Evolutionary conservation across 2,888 invertebrate genomes (phyloP), one percentile per base, ranked within the genome.

Genomic region (Bembecia ichneumoniformis): DNA sequence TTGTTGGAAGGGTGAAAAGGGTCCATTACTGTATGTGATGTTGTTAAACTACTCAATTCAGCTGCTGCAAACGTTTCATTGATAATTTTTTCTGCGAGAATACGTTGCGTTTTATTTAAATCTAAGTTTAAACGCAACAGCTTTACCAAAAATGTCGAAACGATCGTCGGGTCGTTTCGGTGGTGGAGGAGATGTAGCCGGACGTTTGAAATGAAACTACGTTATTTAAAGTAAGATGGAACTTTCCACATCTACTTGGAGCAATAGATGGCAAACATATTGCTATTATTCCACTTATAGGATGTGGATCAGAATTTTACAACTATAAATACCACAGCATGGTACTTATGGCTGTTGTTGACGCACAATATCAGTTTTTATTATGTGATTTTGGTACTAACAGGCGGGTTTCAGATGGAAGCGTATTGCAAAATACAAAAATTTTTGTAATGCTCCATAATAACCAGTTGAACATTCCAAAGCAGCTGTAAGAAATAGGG

Each of bases 21-120:
- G 10, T 4, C 35, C 35, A 35, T 49, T 47, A 40, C 43, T 28
- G n/a, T 46, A 15, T 45, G 49, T 49, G 46, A 43, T 28, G 43
- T 50, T 43, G 40, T 54, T 47, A 54, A 47, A 17, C 43, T 51
- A 15, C 44, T 49, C 49, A 54, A 20, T 40, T 55, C 53, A 43
- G 53, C 53, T 36, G 43, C 45, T 15, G 46, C 50, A 43, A 53
- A 40, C 14, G 53, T 49, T 20, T 53, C 53, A 16, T 53, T 51
- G 34, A 52, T 53, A 36, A 47, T 49, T 50, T 55, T 55, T 49
- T 51, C 53, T 7, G 53, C 53, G 14, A 50, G 35, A 16, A 53
- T 47, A 13, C 51, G 40, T 46, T 55, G 53, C 40, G 50, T 35
- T 50, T 49, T 52, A 45, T 49, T 20, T 43, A 53, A 35, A 9